Conservation (phyloP, 2,113 vertebrate species). For the Colossoma macropomum region DNA sequence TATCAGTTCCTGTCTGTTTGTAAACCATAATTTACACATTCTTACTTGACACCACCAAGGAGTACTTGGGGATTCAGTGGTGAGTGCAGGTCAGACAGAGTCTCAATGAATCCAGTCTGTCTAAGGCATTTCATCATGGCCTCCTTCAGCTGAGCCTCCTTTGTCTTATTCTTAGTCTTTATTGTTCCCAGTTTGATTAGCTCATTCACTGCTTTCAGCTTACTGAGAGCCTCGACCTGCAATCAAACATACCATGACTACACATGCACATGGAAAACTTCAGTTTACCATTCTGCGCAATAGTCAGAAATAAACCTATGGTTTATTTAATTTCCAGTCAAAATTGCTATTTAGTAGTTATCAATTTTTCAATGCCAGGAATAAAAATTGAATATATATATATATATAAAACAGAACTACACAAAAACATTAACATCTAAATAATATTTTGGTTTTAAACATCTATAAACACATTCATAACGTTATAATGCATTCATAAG, state of each 20-base stretch:
- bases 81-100: slow-evolving; percentile 90
- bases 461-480: too few species aligned
- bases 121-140: slow-evolving; percentile 93
- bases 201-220: slow-evolving; percentile 94
- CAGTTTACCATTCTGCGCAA: too few species aligned
- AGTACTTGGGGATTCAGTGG: slow-evolving; percentile 92
- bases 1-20: not conserved
- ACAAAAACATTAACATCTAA: too few species aligned
- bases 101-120: slow-evolving; percentile 92
- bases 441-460: too few species aligned
- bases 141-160: slow-evolving; percentile 92
- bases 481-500: too few species aligned
- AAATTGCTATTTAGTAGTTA: too few species aligned
- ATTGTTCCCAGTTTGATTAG: slow-evolving; percentile 93
- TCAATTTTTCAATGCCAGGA: too few species aligned
- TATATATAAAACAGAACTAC: too few species aligned
- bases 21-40: slow-evolving; percentile 26
- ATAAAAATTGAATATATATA: too few species aligned
- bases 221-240: slow-evolving; percentile 96
- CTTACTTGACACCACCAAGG: slow-evolving; percentile 94
- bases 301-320: too few species aligned
- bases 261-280: not conserved
- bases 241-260: not conserved
- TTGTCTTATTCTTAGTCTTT: slow-evolving; percentile 90
- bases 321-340: too few species aligned